These are phyloP conservation scores for Trematomus bernacchii DNA, from an alignment of 2,797 vertebrate genomes.

Conservation along the genomic window DNA sequence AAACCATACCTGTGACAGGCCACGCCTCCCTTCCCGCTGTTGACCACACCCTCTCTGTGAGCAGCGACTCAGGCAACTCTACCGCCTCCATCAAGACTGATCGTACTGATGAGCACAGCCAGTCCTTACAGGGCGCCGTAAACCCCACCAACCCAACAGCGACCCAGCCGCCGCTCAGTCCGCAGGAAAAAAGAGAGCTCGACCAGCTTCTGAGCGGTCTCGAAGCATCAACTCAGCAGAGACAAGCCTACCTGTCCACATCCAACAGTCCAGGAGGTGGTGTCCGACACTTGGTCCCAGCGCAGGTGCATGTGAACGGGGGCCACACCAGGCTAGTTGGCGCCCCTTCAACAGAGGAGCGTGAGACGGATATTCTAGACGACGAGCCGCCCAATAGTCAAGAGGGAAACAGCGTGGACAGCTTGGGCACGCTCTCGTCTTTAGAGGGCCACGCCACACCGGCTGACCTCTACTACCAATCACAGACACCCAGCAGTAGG, in stretches of 20 bases:
- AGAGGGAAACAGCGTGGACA: slow-evolving; percentile 94
- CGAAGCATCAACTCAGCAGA: slow-evolving; percentile 80
- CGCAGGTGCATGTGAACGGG: slow-evolving; percentile 96
- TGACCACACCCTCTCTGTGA: slow-evolving; percentile 92
- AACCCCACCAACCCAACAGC: slow-evolving; percentile 65
- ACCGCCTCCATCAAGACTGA: slow-evolving; percentile 96
- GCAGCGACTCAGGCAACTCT: slow-evolving; percentile 98
- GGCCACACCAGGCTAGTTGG: slow-evolving; percentile 66
- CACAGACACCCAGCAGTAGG: slow-evolving; percentile 65
- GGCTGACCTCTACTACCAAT: slow-evolving; percentile 79
- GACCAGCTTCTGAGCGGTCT: slow-evolving; percentile 94
- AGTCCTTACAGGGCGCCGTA: slow-evolving; percentile 65
- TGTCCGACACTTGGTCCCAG: slow-evolving; percentile 91
- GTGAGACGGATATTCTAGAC: slow-evolving; percentile 95
- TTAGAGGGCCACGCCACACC: slow-evolving; percentile 89
- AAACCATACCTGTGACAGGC: slow-evolving; percentile 76
- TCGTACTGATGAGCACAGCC: slow-evolving; percentile 91
- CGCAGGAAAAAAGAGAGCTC: slow-evolving; percentile 91
- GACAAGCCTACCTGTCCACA: slow-evolving; percentile 78
- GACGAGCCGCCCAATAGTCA: slow-evolving; percentile 92
- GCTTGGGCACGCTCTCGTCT: slow-evolving; percentile 94
- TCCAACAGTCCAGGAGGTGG: slow-evolving; percentile 83
- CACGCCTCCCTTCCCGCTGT: slow-evolving; percentile 82
- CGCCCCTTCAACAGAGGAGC: slow-evolving; percentile 80
- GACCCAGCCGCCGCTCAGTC: slow-evolving; percentile 80